A percentile compares a stretch with the other conserved stretches of the same genome.
phyloP scores from a whole-genome alignment of 2,888 invertebrate species.

The Tiliacea aurago region DNA sequence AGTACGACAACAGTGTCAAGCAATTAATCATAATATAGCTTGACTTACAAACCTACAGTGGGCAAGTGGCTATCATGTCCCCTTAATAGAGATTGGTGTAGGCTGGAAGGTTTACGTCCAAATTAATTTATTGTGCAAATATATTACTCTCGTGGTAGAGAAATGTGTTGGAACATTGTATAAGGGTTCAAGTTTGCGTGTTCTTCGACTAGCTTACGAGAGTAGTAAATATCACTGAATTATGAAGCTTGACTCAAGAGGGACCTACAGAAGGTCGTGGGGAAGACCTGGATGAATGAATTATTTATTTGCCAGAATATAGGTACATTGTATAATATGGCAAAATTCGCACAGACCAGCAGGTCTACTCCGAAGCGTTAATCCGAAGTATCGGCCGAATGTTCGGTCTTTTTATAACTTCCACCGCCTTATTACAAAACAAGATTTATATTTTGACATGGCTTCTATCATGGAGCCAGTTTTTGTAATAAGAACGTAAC shows the following conservation, averaged over 20 bases:
- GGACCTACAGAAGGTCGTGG: too few species aligned
- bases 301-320: too few species aligned
- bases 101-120: slow-evolving; percentile 28
- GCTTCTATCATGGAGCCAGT: too few species aligned
- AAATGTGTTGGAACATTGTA: neutral
- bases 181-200: neutral
- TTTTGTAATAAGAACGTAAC: too few species aligned
- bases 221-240: neutral
- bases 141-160: slow-evolving; percentile 9
- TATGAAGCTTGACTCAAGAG: neutral
- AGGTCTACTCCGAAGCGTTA: too few species aligned
- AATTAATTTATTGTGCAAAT: slow-evolving; percentile 52
- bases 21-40: slow-evolving; percentile 40
- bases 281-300: neutral
- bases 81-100: slow-evolving; percentile 52
- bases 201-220: neutral
- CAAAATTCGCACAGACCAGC: too few species aligned
- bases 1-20: neutral
- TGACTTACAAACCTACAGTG: slow-evolving; percentile 36
- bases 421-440: too few species aligned
- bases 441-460: too few species aligned
- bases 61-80: slow-evolving; percentile 58
- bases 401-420: too few species aligned
- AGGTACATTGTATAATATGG: too few species aligned
- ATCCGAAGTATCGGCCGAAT: too few species aligned